Evolutionary conservation across 2,888 invertebrate genomes (phyloP).

Genomic region (Pilophorus perplexus): DNA sequence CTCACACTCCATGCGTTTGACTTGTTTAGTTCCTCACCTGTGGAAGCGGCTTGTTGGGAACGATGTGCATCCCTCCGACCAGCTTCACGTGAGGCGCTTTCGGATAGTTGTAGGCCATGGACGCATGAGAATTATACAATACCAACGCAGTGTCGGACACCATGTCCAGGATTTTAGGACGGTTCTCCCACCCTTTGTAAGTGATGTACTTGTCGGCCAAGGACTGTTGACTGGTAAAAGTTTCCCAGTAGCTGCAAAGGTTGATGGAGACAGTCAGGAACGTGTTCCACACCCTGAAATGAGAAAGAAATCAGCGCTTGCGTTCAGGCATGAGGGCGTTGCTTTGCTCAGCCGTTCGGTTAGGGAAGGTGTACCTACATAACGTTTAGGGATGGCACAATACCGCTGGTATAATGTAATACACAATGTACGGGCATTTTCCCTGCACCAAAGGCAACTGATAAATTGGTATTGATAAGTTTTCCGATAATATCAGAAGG

Average conservation of each 20-base stretch:
- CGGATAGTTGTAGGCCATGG: slow-evolving; percentile 63
- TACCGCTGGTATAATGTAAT: too few species aligned
- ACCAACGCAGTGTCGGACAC: slow-evolving; percentile 41
- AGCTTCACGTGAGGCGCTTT: slow-evolving; percentile 61
- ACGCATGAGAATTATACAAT: slow-evolving; percentile 44
- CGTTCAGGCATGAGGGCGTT: too few species aligned
- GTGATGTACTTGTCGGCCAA: background rate
- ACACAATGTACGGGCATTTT: too few species aligned
- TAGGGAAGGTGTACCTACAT: too few species aligned
- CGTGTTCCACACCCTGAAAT: slow-evolving; percentile 28
- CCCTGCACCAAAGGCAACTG: too few species aligned
- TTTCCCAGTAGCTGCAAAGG: background rate
- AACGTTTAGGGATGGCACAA: too few species aligned
- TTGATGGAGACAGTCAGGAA: background rate
- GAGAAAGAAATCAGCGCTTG: too few species aligned
- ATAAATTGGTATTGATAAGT: too few species aligned
- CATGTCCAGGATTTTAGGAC: slow-evolving; percentile 43
- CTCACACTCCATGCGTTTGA: too few species aligned
- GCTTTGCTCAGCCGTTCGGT: too few species aligned
- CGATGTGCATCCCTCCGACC: slow-evolving; percentile 51
- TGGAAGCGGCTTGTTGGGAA: slow-evolving; percentile 27
- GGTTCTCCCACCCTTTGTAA: slow-evolving; percentile 26
- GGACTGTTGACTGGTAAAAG: background rate
- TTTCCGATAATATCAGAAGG: too few species aligned
- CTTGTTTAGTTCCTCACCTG: slow-evolving; percentile 20